Conservation (phyloP, 2,113 vertebrate genomes). For the Rhinopithecus roxellana region DNA sequence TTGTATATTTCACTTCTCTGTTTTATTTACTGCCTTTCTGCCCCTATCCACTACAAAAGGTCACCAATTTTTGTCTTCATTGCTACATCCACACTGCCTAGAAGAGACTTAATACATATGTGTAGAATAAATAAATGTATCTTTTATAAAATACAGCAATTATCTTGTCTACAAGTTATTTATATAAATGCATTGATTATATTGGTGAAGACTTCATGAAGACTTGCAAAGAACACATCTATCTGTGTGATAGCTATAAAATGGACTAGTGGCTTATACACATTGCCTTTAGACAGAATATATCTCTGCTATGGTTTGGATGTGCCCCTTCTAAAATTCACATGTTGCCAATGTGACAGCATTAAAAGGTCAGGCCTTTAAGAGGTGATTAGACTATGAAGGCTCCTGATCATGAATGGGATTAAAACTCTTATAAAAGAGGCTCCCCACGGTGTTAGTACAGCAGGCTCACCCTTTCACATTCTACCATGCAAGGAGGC, state of each 20-base stretch:
- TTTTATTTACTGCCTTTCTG: not conserved
- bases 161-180: not conserved
- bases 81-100: not conserved
- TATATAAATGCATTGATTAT: not conserved
- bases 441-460: too few relatives aligned
- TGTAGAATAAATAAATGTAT: not conserved
- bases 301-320: not conserved
- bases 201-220: not conserved
- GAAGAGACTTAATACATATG: not conserved
- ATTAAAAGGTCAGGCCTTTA: not conserved
- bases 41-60: not conserved
- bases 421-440: not conserved
- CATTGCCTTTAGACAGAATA: not conserved
- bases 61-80: not conserved
- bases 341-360: not conserved
- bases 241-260: not conserved
- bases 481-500: too few relatives aligned
- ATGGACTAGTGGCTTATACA: not conserved
- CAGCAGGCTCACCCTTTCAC: not conserved
- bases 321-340: not conserved
- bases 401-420: not conserved
- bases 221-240: accelerated
- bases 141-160: not conserved
- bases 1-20: not conserved
- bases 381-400: not conserved